Percentiles rank a stretch among this genome's conserved stretches.
These are phyloP conservation scores for Penaeus indicus DNA, from an alignment of 1,140 invertebrate species.

Conservation along the genomic window DNA sequence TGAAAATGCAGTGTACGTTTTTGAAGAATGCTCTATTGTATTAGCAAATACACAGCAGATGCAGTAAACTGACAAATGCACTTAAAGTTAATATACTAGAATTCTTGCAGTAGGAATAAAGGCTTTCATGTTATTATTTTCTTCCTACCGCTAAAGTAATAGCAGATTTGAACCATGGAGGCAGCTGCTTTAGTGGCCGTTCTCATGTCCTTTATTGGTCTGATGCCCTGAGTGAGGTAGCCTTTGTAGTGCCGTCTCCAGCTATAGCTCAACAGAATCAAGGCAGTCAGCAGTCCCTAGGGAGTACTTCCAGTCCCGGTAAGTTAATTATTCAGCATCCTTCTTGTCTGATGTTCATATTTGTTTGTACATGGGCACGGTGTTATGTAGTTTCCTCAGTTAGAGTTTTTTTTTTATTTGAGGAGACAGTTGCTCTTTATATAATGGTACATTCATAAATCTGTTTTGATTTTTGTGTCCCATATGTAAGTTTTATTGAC, in stretches of 20 bases:
- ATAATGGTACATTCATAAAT: no score
- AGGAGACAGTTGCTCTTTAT: no score
- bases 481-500: not conserved
- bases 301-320: slow-evolving; percentile 34
- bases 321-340: not conserved
- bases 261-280: not conserved
- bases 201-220: slow-evolving; percentile 92
- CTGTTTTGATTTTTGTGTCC: not conserved
- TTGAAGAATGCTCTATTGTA: no score
- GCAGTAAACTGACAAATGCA: no score
- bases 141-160: not conserved
- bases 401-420: no score
- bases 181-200: slow-evolving; percentile 74
- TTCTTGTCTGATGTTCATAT: not conserved
- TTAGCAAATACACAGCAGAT: no score
- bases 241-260: slow-evolving; percentile 90
- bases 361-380: not conserved
- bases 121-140: not conserved
- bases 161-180: slow-evolving; percentile 37
- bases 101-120: not conserved
- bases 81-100: no score
- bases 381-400: no score
- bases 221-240: slow-evolving; percentile 93
- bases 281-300: slow-evolving; percentile 19
- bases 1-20: no score